Evolutionary conservation across 2,113 vertebrate species (phyloP).

Genomic region (Sceloporus undulatus): DNA sequence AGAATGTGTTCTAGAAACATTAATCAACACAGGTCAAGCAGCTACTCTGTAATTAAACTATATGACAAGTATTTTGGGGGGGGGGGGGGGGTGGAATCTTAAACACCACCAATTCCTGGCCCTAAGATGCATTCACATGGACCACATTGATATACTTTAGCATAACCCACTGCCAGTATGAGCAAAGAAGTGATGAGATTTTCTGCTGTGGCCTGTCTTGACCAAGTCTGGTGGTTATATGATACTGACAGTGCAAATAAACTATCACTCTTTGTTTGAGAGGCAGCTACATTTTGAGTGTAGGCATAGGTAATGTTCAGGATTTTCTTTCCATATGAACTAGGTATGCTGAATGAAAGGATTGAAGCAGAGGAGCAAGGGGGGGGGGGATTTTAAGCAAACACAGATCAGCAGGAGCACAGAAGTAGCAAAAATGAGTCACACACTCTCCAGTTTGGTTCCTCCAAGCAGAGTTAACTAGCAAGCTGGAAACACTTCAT

Average conservation of each 20-base stretch:
- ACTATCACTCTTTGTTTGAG: background rate
- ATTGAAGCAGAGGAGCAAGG: constrained; percentile 2
- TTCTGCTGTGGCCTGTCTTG: no score
- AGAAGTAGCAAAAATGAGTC: constrained; percentile 28
- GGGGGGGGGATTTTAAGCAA: background rate
- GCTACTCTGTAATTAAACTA: background rate
- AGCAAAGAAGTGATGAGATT: background rate
- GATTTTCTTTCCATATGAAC: constrained; percentile 33
- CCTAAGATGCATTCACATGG: background rate
- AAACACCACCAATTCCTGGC: background rate
- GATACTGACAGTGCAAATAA: constrained; percentile 11
- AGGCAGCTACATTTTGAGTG: background rate
- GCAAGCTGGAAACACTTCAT: constrained; percentile 1
- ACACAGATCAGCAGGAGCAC: constrained; percentile 10
- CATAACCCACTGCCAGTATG: background rate
- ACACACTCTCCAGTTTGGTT: constrained; percentile 7
- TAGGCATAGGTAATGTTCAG: constrained; percentile 16
- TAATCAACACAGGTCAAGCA: background rate
- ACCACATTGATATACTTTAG: background rate
- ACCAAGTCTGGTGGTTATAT: constrained; percentile 12
- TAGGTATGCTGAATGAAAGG: background rate
- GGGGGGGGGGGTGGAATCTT: no score
- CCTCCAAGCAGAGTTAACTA: background rate
- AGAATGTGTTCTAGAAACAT: background rate
- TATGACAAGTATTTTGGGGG: background rate